Conservation (phyloP, 2,113 vertebrate genomes). For the Desmodus rotundus region DNA sequence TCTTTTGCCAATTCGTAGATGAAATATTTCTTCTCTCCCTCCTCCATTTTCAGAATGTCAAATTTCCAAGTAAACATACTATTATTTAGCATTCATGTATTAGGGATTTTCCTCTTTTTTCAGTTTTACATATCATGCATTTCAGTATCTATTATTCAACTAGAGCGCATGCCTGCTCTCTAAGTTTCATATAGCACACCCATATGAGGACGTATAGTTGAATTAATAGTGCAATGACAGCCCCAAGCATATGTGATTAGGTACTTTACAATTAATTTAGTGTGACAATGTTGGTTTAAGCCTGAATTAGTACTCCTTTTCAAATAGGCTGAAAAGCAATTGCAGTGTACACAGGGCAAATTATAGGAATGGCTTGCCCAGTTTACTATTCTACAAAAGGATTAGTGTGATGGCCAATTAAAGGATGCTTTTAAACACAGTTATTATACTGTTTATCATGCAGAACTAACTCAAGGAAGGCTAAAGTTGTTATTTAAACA, state of each 20-base stretch:
- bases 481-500: slow-evolving; percentile 82
- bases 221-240: not conserved
- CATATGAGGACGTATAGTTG: not conserved
- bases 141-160: slow-evolving; percentile 4
- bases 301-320: slow-evolving; percentile 67
- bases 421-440: slow-evolving; percentile 72
- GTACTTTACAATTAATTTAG: slow-evolving; percentile 63
- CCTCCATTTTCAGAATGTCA: not conserved
- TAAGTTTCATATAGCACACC: not conserved
- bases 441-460: slow-evolving; percentile 77
- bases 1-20: not conserved
- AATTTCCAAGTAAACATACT: slow-evolving; percentile 46
- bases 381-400: slow-evolving; percentile 78
- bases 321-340: slow-evolving; percentile 72
- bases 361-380: slow-evolving; percentile 68
- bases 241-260: not conserved
- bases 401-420: slow-evolving; percentile 82
- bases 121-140: slow-evolving; percentile 10
- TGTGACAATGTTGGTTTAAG: slow-evolving; percentile 70
- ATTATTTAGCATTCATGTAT: slow-evolving; percentile 45
- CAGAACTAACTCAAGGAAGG: slow-evolving; percentile 76
- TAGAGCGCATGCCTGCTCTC: not conserved
- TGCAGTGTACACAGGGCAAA: slow-evolving; percentile 68
- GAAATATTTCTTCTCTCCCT: not conserved
- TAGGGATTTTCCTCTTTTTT: slow-evolving; percentile 20